Conservation (phyloP, 2,113 vertebrate genomes). For the Nanger granti region DNA sequence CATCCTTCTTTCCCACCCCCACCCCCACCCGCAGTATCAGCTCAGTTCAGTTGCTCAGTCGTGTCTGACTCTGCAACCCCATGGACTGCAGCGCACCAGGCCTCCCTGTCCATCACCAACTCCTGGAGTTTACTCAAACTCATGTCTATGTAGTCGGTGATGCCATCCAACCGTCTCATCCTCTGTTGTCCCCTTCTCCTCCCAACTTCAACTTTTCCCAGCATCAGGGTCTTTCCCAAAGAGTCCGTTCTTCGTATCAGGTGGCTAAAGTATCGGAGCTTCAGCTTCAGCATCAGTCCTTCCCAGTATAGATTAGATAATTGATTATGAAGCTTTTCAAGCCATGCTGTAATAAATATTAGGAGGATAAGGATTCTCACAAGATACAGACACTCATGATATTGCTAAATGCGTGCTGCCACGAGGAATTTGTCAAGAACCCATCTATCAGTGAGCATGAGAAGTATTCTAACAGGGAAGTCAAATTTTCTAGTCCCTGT, state of each 20-base stretch:
- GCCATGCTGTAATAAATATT: slow-evolving; percentile 39
- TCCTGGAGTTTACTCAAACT: background rate
- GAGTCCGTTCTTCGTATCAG: background rate
- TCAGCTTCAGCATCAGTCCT: background rate
- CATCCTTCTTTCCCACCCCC: background rate
- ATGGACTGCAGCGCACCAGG: background rate
- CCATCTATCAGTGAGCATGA: background rate
- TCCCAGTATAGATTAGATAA: background rate
- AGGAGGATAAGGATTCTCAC: slow-evolving; percentile 13
- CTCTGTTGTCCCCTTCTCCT: background rate
- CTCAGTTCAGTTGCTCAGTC: background rate
- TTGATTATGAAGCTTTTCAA: background rate
- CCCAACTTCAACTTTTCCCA: background rate
- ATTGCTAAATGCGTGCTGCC: slow-evolving; percentile 49
- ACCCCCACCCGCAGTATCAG: background rate
- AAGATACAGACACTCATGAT: slow-evolving; percentile 44
- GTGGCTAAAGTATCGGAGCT: background rate
- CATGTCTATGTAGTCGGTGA: background rate
- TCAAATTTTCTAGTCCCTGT: background rate
- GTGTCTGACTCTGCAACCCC: too few species aligned
- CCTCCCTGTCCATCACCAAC: background rate
- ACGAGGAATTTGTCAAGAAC: slow-evolving; percentile 56
- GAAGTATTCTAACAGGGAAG: slow-evolving; percentile 37
- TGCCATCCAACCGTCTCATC: background rate
- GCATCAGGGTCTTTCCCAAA: background rate